Conservation (phyloP, 2,888 invertebrate species). For the Napeogenes sylphis region DNA sequence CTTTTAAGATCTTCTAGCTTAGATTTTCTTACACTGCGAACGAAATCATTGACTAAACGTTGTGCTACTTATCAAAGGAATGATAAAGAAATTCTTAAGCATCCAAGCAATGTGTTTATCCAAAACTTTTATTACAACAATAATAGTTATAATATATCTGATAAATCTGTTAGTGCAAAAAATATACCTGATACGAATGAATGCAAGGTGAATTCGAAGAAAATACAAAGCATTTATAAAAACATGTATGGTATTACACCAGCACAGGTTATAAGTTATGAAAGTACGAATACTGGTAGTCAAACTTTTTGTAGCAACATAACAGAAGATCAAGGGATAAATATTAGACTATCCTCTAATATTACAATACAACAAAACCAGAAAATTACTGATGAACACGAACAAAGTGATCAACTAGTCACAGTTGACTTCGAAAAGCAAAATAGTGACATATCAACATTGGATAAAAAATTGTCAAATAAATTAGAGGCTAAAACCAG, state of each 20-base stretch:
- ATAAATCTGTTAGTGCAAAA: neutral
- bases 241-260: conserved; percentile 44
- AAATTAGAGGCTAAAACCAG: conserved; percentile 19
- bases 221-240: conserved; percentile 41
- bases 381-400: conserved; percentile 22
- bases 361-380: neutral
- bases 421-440: conserved; percentile 35
- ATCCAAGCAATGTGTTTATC: neutral
- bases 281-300: conserved; percentile 20
- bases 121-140: neutral
- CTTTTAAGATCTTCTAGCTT: conserved; percentile 42
- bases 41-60: conserved; percentile 45
- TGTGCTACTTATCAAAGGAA: conserved; percentile 37
- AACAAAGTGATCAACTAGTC: conserved; percentile 31
- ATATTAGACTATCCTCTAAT: neutral
- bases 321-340: conserved; percentile 2
- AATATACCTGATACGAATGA: neutral
- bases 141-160: neutral
- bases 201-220: neutral
- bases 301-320: neutral
- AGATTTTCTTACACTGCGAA: conserved; percentile 50
- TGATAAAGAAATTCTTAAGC: conserved; percentile 6
- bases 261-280: conserved; percentile 34
- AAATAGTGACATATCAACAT: conserved; percentile 26
- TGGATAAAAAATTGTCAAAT: conserved; percentile 14